These are phyloP conservation scores for Trigoniulus corallinus DNA, from an alignment of 1,140 invertebrate genomes.

Conservation along the genomic window DNA sequence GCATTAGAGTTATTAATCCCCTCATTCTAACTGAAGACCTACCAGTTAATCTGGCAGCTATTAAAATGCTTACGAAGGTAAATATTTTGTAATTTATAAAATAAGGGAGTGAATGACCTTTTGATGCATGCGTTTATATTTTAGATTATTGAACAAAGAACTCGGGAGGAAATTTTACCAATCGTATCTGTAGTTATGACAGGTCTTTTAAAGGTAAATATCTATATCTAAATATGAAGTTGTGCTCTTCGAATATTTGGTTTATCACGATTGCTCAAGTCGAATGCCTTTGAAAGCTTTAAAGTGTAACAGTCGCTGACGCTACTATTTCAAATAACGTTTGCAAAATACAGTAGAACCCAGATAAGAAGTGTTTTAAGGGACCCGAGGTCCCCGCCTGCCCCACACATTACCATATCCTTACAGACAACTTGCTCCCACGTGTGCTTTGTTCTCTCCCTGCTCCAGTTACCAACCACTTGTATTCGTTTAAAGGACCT, in stretches of 20 bases:
- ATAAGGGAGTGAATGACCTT: conserved; percentile 33
- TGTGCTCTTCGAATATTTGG: neutral
- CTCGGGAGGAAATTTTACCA: conserved; percentile 35
- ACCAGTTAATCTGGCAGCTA: conserved; percentile 72
- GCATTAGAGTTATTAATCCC: conserved; percentile 49
- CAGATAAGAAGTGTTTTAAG: too few relatives aligned
- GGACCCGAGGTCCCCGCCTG: too few relatives aligned
- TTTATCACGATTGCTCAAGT: neutral
- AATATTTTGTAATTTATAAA: too few relatives aligned
- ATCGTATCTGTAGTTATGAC: conserved; percentile 65
- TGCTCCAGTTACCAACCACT: too few relatives aligned
- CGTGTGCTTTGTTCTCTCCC: too few relatives aligned
- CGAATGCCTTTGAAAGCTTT: neutral
- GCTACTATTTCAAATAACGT: too few relatives aligned
- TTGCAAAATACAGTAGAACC: too few relatives aligned
- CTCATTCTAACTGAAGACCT: conserved; percentile 69
- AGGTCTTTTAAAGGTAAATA: conserved; percentile 57
- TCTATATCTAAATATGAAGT: neutral
- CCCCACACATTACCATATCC: too few relatives aligned
- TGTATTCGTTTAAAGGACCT: too few relatives aligned
- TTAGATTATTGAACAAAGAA: neutral
- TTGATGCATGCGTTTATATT: conserved; percentile 15
- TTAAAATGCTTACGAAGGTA: conserved; percentile 81
- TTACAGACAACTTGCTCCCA: too few relatives aligned
- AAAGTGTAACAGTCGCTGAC: too few relatives aligned